Percentiles rank a stretch among this genome's conserved stretches.
Conservation (phyloP, 2,888 invertebrate species). For the Tethea ocularis region DNA sequence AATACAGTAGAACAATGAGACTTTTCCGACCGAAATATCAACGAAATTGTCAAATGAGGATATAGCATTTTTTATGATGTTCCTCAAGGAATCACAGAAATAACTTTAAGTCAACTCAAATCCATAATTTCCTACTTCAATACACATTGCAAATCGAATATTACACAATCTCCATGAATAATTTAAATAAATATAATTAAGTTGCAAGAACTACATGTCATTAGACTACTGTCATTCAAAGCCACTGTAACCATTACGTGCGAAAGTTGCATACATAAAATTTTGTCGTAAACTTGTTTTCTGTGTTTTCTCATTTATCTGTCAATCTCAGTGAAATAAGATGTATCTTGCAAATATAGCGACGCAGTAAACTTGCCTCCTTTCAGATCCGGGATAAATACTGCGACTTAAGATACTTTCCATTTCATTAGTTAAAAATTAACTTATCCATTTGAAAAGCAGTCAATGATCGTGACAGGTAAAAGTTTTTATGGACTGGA, state of each 20-base stretch:
- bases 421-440: not conserved
- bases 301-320: constrained; percentile 14
- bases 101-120: no score
- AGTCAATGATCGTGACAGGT: no score
- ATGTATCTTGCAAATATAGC: not conserved
- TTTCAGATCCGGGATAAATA: not conserved
- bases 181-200: no score
- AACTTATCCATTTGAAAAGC: no score
- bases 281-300: constrained; percentile 10
- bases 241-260: not conserved
- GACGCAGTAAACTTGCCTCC: not conserved
- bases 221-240: not conserved
- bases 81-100: no score
- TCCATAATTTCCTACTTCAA: no score
- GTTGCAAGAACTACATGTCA: not conserved
- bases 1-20: not conserved
- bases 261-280: constrained; percentile 8
- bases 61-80: no score
- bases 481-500: no score
- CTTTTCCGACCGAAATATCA: no score
- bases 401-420: not conserved
- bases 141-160: no score
- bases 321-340: not conserved
- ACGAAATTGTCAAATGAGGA: no score
- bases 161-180: no score